phyloP scores from a whole-genome alignment of 2,888 invertebrate genomes.

The Morpho helenor region DNA sequence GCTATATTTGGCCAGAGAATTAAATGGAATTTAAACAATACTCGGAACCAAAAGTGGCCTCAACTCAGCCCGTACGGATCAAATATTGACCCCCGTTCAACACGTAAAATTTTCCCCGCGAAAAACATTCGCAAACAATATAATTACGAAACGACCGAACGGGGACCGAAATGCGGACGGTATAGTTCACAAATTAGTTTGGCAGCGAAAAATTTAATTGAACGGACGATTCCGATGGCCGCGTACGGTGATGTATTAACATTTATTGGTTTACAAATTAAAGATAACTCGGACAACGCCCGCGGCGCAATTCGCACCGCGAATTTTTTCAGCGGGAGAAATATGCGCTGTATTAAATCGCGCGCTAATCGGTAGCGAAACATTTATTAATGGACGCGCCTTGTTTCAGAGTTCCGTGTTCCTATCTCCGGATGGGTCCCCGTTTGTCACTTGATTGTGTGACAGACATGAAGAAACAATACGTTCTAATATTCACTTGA shows the following conservation, averaged over 20 bases:
- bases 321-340: slow-evolving; percentile 48
- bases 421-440: background rate
- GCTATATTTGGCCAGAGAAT: slow-evolving; percentile 23
- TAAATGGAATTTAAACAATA: slow-evolving; percentile 54
- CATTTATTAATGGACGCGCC: slow-evolving; percentile 42
- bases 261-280: slow-evolving; percentile 77
- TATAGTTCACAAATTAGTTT: slow-evolving; percentile 74
- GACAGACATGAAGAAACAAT: too few species aligned
- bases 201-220: slow-evolving; percentile 67
- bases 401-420: slow-evolving; percentile 18
- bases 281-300: slow-evolving; percentile 56
- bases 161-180: slow-evolving; percentile 46
- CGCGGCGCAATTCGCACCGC: slow-evolving; percentile 41
- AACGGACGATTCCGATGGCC: slow-evolving; percentile 45
- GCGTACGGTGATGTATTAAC: slow-evolving; percentile 65
- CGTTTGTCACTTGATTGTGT: too few species aligned
- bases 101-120: slow-evolving; percentile 59
- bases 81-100: slow-evolving; percentile 73
- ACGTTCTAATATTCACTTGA: too few species aligned
- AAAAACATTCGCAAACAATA: slow-evolving; percentile 72
- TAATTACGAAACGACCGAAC: slow-evolving; percentile 54
- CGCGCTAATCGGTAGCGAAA: slow-evolving; percentile 42
- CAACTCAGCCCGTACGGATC: slow-evolving; percentile 42
- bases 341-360: slow-evolving; percentile 44
- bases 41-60: slow-evolving; percentile 41